These are phyloP conservation scores for Psittacula derbiana DNA, from an alignment of 2,797 vertebrate genomes.

Conservation along the genomic window DNA sequence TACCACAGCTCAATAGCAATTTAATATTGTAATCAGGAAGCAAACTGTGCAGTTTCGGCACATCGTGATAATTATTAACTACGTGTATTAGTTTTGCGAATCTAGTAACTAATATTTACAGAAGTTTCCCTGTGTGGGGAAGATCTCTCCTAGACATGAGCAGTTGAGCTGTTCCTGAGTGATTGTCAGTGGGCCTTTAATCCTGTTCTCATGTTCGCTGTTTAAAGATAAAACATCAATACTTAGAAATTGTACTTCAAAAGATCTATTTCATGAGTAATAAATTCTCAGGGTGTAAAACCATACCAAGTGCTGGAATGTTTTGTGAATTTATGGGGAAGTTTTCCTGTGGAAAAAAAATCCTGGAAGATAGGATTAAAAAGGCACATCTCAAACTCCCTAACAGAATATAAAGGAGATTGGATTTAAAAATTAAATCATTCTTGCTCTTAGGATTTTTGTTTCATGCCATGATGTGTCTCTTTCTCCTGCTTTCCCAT, in stretches of 20 bases:
- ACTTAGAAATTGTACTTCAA: slow-evolving; percentile 78
- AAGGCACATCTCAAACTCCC: slow-evolving; percentile 19
- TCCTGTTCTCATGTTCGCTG: slow-evolving; percentile 54
- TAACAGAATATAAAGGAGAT: slow-evolving; percentile 38
- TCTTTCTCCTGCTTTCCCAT: not conserved
- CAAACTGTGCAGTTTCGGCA: slow-evolving; percentile 79
- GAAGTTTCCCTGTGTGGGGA: slow-evolving; percentile 74
- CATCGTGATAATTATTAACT: slow-evolving; percentile 82
- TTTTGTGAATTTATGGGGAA: slow-evolving; percentile 73
- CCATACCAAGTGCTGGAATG: slow-evolving; percentile 60
- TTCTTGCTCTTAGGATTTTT: slow-evolving; percentile 7
- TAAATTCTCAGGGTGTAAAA: slow-evolving; percentile 74
- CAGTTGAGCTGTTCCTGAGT: slow-evolving; percentile 72
- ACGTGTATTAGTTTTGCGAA: slow-evolving; percentile 75
- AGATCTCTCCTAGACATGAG: slow-evolving; percentile 73
- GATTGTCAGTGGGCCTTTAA: slow-evolving; percentile 74
- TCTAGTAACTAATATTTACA: slow-evolving; percentile 82
- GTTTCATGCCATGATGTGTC: not conserved
- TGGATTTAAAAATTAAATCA: slow-evolving; percentile 42
- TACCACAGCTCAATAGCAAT: slow-evolving; percentile 80
- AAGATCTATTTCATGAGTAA: slow-evolving; percentile 76
- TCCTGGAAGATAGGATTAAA: slow-evolving; percentile 33
- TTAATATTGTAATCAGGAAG: slow-evolving; percentile 82
- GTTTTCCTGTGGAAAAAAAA: slow-evolving; percentile 52
- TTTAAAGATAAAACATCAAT: slow-evolving; percentile 79